These are phyloP conservation scores for Cosmorhoe ocellata DNA, from an alignment of 2,888 invertebrate genomes.

Conservation along the genomic window DNA sequence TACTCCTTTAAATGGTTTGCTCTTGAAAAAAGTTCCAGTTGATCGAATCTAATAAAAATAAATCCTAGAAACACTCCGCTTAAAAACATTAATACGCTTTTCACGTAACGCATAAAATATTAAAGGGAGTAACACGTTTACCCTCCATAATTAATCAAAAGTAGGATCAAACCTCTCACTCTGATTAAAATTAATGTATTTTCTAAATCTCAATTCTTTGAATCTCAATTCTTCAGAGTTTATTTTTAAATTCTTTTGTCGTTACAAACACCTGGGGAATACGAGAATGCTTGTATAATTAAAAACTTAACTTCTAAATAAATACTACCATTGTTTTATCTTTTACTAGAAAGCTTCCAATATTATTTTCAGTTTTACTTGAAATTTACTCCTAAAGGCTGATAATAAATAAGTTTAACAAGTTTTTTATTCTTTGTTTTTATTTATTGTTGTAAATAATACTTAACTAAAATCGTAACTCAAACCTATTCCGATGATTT, in stretches of 20 bases:
- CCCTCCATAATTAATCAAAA: constrained; percentile 30
- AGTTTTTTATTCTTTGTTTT: too few relatives aligned
- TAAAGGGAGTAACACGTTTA: constrained; percentile 22
- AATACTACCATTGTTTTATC: not conserved
- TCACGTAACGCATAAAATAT: constrained; percentile 22
- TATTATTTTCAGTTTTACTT: too few relatives aligned
- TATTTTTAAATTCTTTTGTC: constrained; percentile 3
- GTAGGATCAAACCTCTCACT: constrained; percentile 24
- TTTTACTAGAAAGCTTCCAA: too few relatives aligned
- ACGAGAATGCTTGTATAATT: not conserved
- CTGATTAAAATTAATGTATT: constrained; percentile 19
- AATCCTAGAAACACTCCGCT: not conserved
- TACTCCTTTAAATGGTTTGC: too few relatives aligned
- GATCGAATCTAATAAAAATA: too few relatives aligned
- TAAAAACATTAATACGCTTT: constrained; percentile 17
- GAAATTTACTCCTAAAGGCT: not conserved
- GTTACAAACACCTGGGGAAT: not conserved
- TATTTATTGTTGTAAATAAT: too few relatives aligned
- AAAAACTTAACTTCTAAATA: not conserved
- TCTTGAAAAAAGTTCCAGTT: too few relatives aligned
- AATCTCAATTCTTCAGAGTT: not conserved
- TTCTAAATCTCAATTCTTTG: not conserved
- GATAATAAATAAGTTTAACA: too few relatives aligned
- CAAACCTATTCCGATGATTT: too few relatives aligned
- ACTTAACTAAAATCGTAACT: too few relatives aligned